These are phyloP conservation scores for Embidobia sp. DNA, from an alignment of 2,888 invertebrate species.

Conservation along the genomic window DNA sequence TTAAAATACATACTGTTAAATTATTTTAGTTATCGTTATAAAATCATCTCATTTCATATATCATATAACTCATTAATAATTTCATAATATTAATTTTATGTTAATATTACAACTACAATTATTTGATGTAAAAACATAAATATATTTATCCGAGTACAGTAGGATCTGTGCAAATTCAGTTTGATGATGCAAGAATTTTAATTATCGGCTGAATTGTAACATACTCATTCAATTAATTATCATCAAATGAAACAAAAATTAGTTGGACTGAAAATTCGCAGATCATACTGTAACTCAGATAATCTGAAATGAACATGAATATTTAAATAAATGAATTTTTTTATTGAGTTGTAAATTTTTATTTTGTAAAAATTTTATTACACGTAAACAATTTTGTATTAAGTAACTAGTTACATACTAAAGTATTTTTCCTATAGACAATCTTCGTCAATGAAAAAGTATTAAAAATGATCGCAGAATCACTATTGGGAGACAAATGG, in stretches of 20 bases:
- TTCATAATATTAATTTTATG: too few relatives aligned
- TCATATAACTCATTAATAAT: constrained; percentile 10
- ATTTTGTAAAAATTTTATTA: constrained; percentile 51
- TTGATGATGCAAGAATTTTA: too few relatives aligned
- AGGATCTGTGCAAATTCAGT: too few relatives aligned
- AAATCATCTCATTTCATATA: constrained; percentile 36
- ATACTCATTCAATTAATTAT: too few relatives aligned
- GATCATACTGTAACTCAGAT: too few relatives aligned
- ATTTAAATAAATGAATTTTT: constrained; percentile 19
- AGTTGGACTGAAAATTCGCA: too few relatives aligned
- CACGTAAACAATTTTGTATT: constrained; percentile 43
- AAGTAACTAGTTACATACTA: constrained; percentile 43
- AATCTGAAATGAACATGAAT: too few relatives aligned
- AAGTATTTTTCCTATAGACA: constrained; percentile 31
- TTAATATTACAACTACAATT: too few relatives aligned
- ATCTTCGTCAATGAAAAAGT: constrained; percentile 43
- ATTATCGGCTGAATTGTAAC: too few relatives aligned
- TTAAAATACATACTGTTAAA: constrained; percentile 41
- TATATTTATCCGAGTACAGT: too few relatives aligned
- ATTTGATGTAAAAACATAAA: too few relatives aligned
- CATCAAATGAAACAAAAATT: too few relatives aligned
- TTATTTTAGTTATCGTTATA: constrained; percentile 36
- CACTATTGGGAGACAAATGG: constrained; percentile 55
- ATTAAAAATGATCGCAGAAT: constrained; percentile 35
- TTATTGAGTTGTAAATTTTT: constrained; percentile 39